Conservation (phyloP, 2,797 vertebrate genomes). For the Acipenser oxyrinchus region DNA sequence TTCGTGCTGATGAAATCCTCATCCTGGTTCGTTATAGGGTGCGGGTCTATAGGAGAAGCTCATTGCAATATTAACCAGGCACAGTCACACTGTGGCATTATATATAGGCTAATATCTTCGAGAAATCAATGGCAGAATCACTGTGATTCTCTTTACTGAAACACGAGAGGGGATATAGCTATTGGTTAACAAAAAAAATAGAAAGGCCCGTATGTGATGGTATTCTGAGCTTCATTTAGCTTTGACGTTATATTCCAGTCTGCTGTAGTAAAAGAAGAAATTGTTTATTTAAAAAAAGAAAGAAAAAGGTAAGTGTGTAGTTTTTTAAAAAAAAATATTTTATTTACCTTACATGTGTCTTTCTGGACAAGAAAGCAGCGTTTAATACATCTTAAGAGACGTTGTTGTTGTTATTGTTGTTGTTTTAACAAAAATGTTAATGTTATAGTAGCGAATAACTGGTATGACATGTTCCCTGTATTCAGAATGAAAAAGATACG, state of each 20-base stretch:
- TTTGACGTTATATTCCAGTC: slow-evolving; percentile 47
- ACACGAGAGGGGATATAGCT: slow-evolving; percentile 48
- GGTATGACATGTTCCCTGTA: too few species aligned
- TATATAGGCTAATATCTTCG: slow-evolving; percentile 25
- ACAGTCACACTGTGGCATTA: slow-evolving; percentile 19
- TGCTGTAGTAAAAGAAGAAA: slow-evolving; percentile 40
- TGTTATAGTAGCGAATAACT: too few species aligned
- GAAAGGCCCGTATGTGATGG: slow-evolving; percentile 60
- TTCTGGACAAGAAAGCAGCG: too few species aligned
- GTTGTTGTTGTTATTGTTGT: too few species aligned
- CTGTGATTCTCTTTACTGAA: slow-evolving; percentile 47
- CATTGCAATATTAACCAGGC: slow-evolving; percentile 22
- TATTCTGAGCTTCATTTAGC: slow-evolving; percentile 44
- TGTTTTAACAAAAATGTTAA: too few species aligned
- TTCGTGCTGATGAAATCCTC: slow-evolving; percentile 21
- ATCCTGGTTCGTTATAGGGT: slow-evolving; percentile 21
- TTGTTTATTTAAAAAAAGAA: slow-evolving; percentile 28
- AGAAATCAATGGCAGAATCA: slow-evolving; percentile 32
- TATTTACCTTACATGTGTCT: too few species aligned
- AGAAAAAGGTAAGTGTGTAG: slow-evolving; percentile 57
- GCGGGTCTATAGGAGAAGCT: slow-evolving; percentile 27
- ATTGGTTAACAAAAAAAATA: slow-evolving; percentile 56
- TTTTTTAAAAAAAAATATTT: too few species aligned
- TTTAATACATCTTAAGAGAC: too few species aligned
- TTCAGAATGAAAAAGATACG: too few species aligned